Evolutionary conservation across 2,113 vertebrate species (phyloP), one percentile per base, ranked within the genome.

Genomic region (Falcunculus frontatus): DNA sequence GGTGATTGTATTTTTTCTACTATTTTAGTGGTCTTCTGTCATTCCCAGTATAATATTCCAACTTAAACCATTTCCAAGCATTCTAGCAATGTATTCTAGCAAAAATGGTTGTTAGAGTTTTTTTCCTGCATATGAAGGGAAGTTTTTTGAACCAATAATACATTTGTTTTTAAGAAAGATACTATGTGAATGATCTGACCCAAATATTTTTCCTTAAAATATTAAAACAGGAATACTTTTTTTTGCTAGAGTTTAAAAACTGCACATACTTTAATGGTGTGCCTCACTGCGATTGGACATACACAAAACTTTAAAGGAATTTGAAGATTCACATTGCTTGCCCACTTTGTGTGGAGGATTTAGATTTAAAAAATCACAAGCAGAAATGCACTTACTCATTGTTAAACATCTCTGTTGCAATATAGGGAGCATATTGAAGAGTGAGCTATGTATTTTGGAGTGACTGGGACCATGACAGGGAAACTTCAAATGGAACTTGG

Each of bases 401-500:
- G 32, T 44, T 97, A 96, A 96, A 94, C 65, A 91, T 75, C 29
- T 93, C 63, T 90, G 39, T 94, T 93, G 80, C 41, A 70, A 63
- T 92, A 84, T 50, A 78, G 89, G 67, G 95, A 78, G 53, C 27
- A 55, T 85, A 57, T 57, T 95, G 95, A 97, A 94, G 84, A 96
- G 88, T 94, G 78, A 95, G 75, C 70, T 96, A 26, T 95, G 83
- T 93, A 33, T 97, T 97, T 97, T 96, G 30, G 65, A 96, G 89
- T 53, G 69, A 11, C 72, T 97, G 46, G 50, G 84, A 97, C 91
- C 94, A 59, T 91, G 91, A 94, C 72, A 96, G 88, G 82, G 70
- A 91, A 98, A 97, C 93, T 97, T 95, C 79, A 97, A 94, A 96
- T 97, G 96, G 95, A 97, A 98, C 95, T 98, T 97, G 87, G 96